Percentiles rank a stretch among this genome's conserved stretches.
phyloP scores from a whole-genome alignment of 2,113 vertebrate species.

The Grallaria varia region DNA sequence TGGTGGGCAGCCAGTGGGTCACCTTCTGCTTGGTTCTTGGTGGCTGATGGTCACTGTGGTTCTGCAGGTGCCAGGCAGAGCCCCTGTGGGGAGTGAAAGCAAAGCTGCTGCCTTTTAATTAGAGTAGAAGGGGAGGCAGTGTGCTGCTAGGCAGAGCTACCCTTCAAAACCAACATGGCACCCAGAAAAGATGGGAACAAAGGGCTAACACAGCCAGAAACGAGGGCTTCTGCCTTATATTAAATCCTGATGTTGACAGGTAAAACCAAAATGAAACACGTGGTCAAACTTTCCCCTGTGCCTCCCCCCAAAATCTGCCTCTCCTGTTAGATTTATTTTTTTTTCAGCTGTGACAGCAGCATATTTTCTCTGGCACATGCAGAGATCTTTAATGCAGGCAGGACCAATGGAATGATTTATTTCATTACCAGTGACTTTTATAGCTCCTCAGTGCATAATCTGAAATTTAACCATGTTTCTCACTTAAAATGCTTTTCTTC shows the following conservation, averaged over 20 bases:
- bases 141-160: background rate
- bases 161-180: background rate
- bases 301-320: background rate
- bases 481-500: background rate
- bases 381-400: background rate
- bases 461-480: background rate
- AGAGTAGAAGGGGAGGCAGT: background rate
- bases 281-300: background rate
- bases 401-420: background rate
- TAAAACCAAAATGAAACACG: background rate
- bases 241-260: background rate
- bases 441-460: background rate
- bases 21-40: background rate
- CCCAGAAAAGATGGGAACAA: background rate
- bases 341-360: background rate
- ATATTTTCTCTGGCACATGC: background rate
- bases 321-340: background rate
- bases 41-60: accelerated
- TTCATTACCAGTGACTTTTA: background rate
- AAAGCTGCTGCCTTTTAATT: background rate
- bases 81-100: background rate
- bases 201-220: background rate
- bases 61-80: background rate
- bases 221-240: background rate
- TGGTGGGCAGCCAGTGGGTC: accelerated